phyloP scores from a whole-genome alignment of 2,113 vertebrate genomes.

The Gopherus flavomarginatus region DNA sequence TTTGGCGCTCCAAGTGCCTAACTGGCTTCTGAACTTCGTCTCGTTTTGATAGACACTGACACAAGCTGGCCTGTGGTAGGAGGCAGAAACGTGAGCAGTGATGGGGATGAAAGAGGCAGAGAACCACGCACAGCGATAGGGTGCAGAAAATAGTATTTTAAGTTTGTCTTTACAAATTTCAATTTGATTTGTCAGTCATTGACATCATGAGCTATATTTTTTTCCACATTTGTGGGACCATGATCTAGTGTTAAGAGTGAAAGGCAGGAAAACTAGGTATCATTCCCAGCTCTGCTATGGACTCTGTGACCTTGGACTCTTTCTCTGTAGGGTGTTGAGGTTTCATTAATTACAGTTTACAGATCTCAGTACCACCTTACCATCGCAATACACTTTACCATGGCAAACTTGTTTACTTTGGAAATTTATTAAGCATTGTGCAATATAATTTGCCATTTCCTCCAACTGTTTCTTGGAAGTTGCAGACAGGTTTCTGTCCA shows the following conservation, averaged over 20 bases:
- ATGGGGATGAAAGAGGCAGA: neutral
- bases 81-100: neutral
- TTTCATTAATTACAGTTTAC: neutral
- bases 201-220: neutral
- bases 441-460: neutral
- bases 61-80: neutral
- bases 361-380: neutral
- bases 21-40: neutral
- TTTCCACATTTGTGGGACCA: neutral
- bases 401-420: neutral
- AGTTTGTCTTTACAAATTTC: neutral
- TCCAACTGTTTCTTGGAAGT: neutral
- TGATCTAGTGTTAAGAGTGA: neutral
- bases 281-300: neutral
- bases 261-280: neutral
- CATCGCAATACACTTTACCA: neutral
- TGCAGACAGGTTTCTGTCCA: neutral
- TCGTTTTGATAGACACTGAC: neutral
- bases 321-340: neutral
- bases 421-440: neutral
- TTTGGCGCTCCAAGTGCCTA: neutral
- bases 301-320: neutral
- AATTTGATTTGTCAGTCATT: neutral
- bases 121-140: neutral
- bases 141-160: neutral